A percentile compares a stretch with the other conserved stretches of the same genome.
Conservation (phyloP, 2,797 vertebrate species). For the Microctenopoma steveboyesi region DNA sequence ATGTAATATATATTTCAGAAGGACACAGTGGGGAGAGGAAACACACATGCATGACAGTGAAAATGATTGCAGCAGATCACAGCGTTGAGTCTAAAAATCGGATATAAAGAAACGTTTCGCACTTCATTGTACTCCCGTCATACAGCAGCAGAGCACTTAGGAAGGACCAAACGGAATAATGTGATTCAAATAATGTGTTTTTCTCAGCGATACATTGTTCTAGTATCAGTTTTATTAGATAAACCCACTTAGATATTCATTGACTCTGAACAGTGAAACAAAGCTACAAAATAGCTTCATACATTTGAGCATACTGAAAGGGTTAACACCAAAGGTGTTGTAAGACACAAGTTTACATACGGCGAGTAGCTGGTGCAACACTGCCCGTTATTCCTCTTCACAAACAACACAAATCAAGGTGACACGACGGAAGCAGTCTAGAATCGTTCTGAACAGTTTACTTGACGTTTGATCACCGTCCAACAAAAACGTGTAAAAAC, state of each 20-base stretch:
- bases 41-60: conserved; percentile 19
- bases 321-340: conserved; percentile 51
- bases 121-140: neutral
- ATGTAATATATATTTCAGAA: conserved; percentile 71
- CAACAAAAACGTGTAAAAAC: conserved; percentile 49
- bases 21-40: conserved; percentile 42
- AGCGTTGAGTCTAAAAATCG: neutral
- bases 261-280: conserved; percentile 57
- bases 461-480: conserved; percentile 38
- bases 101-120: neutral
- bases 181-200: conserved; percentile 69
- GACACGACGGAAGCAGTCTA: conserved; percentile 48
- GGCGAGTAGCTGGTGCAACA: conserved; percentile 37
- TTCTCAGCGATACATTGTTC: conserved; percentile 77
- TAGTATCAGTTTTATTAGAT: conserved; percentile 71
- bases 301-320: conserved; percentile 65
- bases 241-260: conserved; percentile 62
- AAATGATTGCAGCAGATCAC: conserved; percentile 17
- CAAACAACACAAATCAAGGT: conserved; percentile 30
- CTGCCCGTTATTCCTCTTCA: conserved; percentile 16
- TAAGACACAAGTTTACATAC: conserved; percentile 43
- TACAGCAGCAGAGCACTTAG: neutral
- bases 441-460: conserved; percentile 41
- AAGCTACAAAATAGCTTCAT: conserved; percentile 70
- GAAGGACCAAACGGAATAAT: conserved; percentile 59